Conservation (phyloP, 1,140 invertebrate species). For the Macrobrachium nipponense region DNA sequence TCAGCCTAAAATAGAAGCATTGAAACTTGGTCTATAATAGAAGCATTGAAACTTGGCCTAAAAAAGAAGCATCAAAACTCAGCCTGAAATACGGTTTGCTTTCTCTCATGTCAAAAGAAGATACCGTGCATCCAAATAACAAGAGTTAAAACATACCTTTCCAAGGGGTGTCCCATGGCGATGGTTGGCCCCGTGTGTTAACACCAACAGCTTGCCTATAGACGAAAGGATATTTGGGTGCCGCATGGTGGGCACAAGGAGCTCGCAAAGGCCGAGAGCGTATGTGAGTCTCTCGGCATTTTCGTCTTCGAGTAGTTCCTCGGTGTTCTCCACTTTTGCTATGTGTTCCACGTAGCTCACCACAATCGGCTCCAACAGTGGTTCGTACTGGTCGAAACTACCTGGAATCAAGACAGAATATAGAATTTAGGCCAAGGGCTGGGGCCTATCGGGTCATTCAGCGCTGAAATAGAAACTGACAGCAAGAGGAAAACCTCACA, state of each 20-base stretch:
- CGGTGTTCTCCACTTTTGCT: conserved; percentile 43
- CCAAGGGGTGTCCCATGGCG: conserved; percentile 16
- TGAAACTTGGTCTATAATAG: no score
- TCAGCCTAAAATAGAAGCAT: no score
- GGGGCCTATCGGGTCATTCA: no score
- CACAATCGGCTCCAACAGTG: conserved; percentile 47
- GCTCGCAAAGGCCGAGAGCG: conserved; percentile 36
- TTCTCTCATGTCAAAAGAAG: no score
- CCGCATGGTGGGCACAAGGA: conserved; percentile 50
- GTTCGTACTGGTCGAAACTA: conserved; percentile 53
- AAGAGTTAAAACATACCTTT: conserved; percentile 16
- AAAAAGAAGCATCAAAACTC: no score
- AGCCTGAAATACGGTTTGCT: no score
- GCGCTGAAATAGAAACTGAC: no score
- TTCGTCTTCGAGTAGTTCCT: conserved; percentile 26
- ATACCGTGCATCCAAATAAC: background rate
- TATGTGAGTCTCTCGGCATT: conserved; percentile 29
- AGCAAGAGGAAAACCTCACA: no score
- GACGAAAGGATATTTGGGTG: conserved; percentile 34
- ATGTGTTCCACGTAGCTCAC: conserved; percentile 48
- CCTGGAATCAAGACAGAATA: conserved; percentile 1
- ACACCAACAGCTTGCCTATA: conserved; percentile 35
- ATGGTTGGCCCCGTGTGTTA: conserved; percentile 43
- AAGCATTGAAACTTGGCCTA: no score
- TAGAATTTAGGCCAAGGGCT: no score